Percentiles rank a stretch among this genome's conserved stretches.
These are phyloP conservation scores for Arctia plantaginis DNA, from an alignment of 2,888 invertebrate species.

Conservation along the genomic window DNA sequence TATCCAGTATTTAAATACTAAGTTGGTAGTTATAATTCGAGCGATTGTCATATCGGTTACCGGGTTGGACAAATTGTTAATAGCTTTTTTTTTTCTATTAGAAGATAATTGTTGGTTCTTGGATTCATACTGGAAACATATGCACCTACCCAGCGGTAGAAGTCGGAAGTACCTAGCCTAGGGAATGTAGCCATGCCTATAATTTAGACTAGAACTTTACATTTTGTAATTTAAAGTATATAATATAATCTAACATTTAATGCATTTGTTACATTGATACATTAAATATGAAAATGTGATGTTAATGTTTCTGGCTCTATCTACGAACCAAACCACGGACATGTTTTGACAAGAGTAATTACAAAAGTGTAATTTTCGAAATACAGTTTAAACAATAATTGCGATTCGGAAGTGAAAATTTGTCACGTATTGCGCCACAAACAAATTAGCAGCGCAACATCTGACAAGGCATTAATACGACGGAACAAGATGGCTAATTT, in stretches of 20 bases:
- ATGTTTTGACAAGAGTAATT: background rate
- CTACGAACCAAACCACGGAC: background rate
- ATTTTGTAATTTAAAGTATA: background rate
- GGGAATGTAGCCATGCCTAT: background rate
- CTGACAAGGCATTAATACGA: slow-evolving; percentile 61
- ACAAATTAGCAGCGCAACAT: slow-evolving; percentile 50
- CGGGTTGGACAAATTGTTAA: background rate
- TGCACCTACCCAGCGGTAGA: too few species aligned
- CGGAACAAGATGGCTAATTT: slow-evolving; percentile 71
- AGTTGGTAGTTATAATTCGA: background rate
- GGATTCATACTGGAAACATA: background rate
- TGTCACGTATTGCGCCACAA: slow-evolving; percentile 26
- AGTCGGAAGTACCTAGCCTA: too few species aligned
- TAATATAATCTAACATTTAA: background rate
- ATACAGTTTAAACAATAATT: slow-evolving; percentile 7
- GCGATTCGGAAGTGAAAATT: slow-evolving; percentile 22
- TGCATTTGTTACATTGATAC: background rate
- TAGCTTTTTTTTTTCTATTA: background rate
- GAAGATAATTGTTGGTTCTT: background rate
- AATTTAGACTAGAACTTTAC: background rate
- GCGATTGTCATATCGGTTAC: background rate
- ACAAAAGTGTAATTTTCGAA: background rate
- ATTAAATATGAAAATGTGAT: background rate
- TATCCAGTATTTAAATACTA: background rate
- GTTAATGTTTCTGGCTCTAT: background rate